Percentiles rank a stretch among this genome's conserved stretches.
Evolutionary conservation across 2,113 vertebrate species (phyloP).

Genomic region (Psophia crepitans): DNA sequence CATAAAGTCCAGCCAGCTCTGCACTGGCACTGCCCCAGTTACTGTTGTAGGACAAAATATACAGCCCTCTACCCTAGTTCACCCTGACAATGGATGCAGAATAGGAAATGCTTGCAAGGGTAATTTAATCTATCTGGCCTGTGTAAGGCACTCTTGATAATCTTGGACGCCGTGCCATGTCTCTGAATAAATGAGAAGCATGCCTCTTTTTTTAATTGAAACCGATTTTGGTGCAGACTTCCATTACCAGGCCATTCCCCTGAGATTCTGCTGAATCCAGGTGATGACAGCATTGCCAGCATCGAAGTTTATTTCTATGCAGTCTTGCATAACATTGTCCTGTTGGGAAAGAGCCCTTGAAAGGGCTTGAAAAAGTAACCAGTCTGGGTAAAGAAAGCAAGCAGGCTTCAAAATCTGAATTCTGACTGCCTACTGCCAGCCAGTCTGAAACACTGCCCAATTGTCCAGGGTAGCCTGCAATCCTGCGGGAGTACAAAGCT

Average conservation of each 20-base stretch:
- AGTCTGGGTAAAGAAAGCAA: neutral
- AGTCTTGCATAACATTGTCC: neutral
- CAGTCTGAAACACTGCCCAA: slow-evolving; percentile 41
- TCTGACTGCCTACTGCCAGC: slow-evolving; percentile 37
- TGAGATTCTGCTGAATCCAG: neutral
- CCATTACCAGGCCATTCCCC: neutral
- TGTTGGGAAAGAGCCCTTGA: neutral
- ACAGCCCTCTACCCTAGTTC: neutral
- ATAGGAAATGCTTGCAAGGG: neutral
- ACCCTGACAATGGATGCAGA: neutral
- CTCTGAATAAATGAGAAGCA: slow-evolving; percentile 23
- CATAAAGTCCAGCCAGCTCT: neutral
- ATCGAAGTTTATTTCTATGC: neutral
- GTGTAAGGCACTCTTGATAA: neutral
- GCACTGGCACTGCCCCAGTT: neutral
- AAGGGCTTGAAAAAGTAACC: slow-evolving; percentile 10
- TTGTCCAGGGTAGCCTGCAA: slow-evolving; percentile 45
- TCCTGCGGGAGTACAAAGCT: slow-evolving; percentile 24
- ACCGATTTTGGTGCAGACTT: neutral
- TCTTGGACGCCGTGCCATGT: neutral
- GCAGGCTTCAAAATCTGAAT: slow-evolving; percentile 48
- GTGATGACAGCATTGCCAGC: slow-evolving; percentile 29
- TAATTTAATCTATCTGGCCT: slow-evolving; percentile 42
- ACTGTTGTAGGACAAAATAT: neutral
- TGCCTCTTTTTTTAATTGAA: slow-evolving; percentile 12